Evolutionary conservation across 1,140 invertebrate species (phyloP).

Genomic region (Trichomalopsis sarcophagae): DNA sequence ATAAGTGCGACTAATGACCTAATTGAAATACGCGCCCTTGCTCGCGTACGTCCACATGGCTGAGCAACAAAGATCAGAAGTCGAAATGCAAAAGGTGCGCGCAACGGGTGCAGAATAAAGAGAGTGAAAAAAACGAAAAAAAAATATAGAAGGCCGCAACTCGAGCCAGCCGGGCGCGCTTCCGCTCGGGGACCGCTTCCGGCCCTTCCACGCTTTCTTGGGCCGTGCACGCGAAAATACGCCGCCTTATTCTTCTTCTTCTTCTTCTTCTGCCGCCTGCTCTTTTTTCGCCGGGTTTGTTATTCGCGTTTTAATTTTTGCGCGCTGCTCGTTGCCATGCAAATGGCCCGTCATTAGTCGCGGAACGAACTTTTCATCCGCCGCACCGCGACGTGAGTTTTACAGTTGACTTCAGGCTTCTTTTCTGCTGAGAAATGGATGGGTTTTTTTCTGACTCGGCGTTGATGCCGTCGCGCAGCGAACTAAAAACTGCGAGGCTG

Average conservation of each 20-base stretch:
- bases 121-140: neutral
- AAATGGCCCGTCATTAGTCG: neutral
- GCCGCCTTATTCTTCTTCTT: neutral
- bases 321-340: neutral
- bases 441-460: neutral
- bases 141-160: neutral
- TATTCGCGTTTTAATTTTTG: slow-evolving; percentile 2
- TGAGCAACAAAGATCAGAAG: neutral
- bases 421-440: neutral
- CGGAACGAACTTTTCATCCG: slow-evolving; percentile 3
- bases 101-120: neutral
- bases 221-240: neutral
- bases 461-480: neutral
- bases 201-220: slow-evolving; percentile 2
- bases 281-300: neutral
- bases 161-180: slow-evolving; percentile 1
- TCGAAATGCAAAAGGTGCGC: slow-evolving; percentile 7
- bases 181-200: slow-evolving; percentile 4
- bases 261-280: neutral
- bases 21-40: slow-evolving; percentile 15
- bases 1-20: slow-evolving; percentile 4
- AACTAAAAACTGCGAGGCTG: neutral
- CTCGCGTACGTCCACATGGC: neutral
- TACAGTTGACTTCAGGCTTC: neutral
- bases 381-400: neutral